Base-by-base conservation (phyloP, 2,797 vertebrate genomes). In the Paedocypris micromegethes region DNA sequence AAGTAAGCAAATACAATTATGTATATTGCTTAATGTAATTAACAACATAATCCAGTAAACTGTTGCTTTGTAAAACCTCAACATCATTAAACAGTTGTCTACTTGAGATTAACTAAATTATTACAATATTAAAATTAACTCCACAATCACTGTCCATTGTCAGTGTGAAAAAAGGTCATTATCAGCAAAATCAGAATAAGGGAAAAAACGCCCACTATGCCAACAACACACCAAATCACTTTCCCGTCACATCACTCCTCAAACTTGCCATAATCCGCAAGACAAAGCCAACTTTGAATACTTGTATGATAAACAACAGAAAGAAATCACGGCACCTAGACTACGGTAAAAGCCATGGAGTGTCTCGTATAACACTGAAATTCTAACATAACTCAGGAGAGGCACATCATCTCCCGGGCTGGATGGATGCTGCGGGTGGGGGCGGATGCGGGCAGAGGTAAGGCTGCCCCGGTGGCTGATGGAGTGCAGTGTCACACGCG, bases 401-500 rank as follows among this genome's bases (percentile, higher is more conserved):
- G 92, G 92, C 91, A 94, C 91, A 92, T 96, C 94, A 96, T 96
- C 92, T 92, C 86, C 88, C 83, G 85, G 90, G 72, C 66, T 59
- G 74, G 72, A 56, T 6, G 68, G 75, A 56, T 68, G 68, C 79
- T 2, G 71, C 37, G 63, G 76, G 80, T 68, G 68, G 75, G 73
- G 80, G 72, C 82, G 85, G 82, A 84, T 80, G 76, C 81, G 85
- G 89, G 91, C 85, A 91, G 90, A 89, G 88, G 84, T 56, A 68
- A 75, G 81, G 73, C 89, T 90, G 89, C 86, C 83, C 87, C 85
- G 91, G 90, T 87, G 73, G 80, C 90, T 98, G 94, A 97, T 96
- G 93, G 94, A 97, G 92, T 93, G 94, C 90, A 91, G 93, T 94
- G 95, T 96, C 96, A 93, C 91, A 89, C 90, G 90, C 89, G 91